Evolutionary conservation across 2,797 vertebrate genomes (phyloP), one percentile per base, ranked within the genome.

Genomic region (Pseudochaenichthys georgianus): DNA sequence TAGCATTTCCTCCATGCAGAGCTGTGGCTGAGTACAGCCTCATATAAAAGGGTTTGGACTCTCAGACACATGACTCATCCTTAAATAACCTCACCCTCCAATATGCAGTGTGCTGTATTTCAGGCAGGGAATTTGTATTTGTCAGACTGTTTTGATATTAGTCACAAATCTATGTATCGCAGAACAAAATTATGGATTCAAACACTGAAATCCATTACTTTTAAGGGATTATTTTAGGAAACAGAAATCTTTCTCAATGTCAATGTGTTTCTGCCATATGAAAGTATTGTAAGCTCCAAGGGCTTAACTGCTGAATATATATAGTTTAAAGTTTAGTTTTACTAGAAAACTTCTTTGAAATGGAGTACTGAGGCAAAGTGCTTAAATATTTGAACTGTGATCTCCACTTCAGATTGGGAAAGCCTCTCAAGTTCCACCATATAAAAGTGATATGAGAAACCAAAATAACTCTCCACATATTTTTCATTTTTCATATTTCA

Each of bases 181-280:
- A 64, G 34, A 67, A 28, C 13, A 54, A 6, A 59, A 23, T 28
- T 9, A 52, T 46, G 64, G 45, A 77, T 75, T 57, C 55, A 73
- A 65, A 71, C 15, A 61, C 11, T 41, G 41, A 66, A 51, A 63
- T 70, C 3, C 13, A 47, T 60, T 55, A 70, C 59, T 77, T 60
- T 58, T 63, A 51, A 70, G 12, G 2, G 45, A 71, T 71, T 77
- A 51, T 71, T 59, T 70, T 12, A 66, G 62, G 41, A 70, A 42
- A 60, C 51, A 67, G 48, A 46, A 28, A 80, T 66, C 3, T 51
- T 41, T 57, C 67, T 73, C 38, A 61, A 9, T 69, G 42, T 62
- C 28, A 64, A 28, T 73, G 38, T 61, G 46, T 58, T 73, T 62
- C 50, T 65, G 11, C 34, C 31, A 50, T 57, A 34, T 68, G 42